These are phyloP conservation scores for Tympanoctomys barrerae DNA, from an alignment of 2,797 vertebrate genomes.

Conservation along the genomic window DNA sequence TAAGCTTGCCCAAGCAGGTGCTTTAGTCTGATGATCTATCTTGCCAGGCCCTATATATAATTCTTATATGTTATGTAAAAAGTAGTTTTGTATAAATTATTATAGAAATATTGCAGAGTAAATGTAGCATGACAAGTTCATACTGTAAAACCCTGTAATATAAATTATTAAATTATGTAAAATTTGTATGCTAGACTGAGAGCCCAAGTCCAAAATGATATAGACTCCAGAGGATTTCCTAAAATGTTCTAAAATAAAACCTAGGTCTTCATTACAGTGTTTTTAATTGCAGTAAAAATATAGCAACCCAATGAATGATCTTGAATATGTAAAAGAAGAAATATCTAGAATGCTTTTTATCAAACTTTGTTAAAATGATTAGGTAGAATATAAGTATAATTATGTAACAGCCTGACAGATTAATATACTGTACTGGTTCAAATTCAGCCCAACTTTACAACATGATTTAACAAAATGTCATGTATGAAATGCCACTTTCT, in stretches of 20 bases:
- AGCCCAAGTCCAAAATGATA: not conserved
- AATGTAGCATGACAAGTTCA: not conserved
- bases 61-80: not conserved
- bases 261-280: not conserved
- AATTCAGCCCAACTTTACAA: not conserved
- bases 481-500: not conserved
- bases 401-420: not conserved
- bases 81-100: not conserved
- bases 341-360: not conserved
- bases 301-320: not conserved
- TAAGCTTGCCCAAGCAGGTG: too few relatives aligned
- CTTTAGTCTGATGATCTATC: too few relatives aligned
- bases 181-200: not conserved
- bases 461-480: not conserved
- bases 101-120: not conserved
- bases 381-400: not conserved
- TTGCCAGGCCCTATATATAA: not conserved
- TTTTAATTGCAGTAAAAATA: not conserved
- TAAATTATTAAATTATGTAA: conserved; percentile 28
- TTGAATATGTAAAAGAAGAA: conserved; percentile 20
- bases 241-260: not conserved
- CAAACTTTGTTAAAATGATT: not conserved
- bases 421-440: not conserved
- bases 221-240: not conserved
- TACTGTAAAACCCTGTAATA: not conserved